A percentile compares a stretch with the other conserved stretches of the same genome.
phyloP scores from a whole-genome alignment of 2,113 vertebrate genomes.

The Galemys pyrenaicus region DNA sequence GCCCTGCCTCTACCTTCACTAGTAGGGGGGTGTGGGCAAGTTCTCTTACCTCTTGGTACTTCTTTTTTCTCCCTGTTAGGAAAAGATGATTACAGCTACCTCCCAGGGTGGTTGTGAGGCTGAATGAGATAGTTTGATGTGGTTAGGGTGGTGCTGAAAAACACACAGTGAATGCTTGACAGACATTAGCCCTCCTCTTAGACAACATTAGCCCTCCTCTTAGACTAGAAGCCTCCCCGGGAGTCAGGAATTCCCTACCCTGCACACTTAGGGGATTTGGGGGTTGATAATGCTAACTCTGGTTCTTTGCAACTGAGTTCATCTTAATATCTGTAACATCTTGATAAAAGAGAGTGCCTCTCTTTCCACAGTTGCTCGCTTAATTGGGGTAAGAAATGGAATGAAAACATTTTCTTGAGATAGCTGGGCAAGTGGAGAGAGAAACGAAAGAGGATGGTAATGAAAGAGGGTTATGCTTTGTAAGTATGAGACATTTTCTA shows the following conservation, averaged over 20 bases:
- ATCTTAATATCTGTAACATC: background rate
- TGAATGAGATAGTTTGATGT: background rate
- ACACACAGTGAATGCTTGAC: background rate
- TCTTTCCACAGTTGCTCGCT: background rate
- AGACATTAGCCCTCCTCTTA: background rate
- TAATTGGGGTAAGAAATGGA: background rate
- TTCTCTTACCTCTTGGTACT: background rate
- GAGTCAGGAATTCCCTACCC: background rate
- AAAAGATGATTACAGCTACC: background rate
- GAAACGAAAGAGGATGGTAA: background rate
- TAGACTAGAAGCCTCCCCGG: background rate
- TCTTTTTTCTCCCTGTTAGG: background rate
- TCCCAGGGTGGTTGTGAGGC: background rate
- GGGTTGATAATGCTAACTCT: background rate
- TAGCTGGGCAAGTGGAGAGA: background rate
- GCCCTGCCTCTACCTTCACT: rapidly evolving
- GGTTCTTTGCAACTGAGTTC: background rate
- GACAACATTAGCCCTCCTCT: background rate
- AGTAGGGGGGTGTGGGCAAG: background rate
- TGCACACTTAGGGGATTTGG: background rate
- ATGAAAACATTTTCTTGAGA: background rate
- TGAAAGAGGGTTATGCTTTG: background rate
- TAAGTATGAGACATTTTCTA: background rate
- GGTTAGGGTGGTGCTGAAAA: no score
- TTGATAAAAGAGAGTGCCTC: background rate